Percentiles rank a stretch among this genome's conserved stretches.
phyloP scores from a whole-genome alignment of 1,140 invertebrate species.

The Telenomus remus region DNA sequence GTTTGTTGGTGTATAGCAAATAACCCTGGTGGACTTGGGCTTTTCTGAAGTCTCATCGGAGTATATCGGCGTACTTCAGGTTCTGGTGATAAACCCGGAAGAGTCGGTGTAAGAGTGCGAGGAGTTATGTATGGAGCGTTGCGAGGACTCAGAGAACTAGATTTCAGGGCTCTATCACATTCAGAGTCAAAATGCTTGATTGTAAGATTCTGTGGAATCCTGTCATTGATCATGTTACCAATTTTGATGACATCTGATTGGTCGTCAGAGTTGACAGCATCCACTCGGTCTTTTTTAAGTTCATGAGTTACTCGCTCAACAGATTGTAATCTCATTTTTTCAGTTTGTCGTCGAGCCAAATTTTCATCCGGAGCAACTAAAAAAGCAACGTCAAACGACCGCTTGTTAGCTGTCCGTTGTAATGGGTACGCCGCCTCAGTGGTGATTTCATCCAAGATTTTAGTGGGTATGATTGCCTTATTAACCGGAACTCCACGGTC shows the following conservation, averaged over 20 bases:
- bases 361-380: slow-evolving; percentile 90
- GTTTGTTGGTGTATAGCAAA: slow-evolving; percentile 53
- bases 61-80: slow-evolving; percentile 61
- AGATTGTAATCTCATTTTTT: slow-evolving; percentile 72
- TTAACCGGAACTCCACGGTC: slow-evolving; percentile 69
- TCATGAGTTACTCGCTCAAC: slow-evolving; percentile 17
- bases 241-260: slow-evolving; percentile 9
- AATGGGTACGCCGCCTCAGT: slow-evolving; percentile 69
- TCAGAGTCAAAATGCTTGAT: slow-evolving; percentile 66
- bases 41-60: slow-evolving; percentile 59
- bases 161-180: slow-evolving; percentile 56
- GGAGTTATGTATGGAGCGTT: slow-evolving; percentile 63
- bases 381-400: slow-evolving; percentile 91
- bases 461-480: slow-evolving; percentile 62
- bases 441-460: slow-evolving; percentile 63
- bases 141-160: slow-evolving; percentile 54
- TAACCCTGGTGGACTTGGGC: slow-evolving; percentile 62
- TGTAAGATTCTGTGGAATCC: slow-evolving; percentile 64
- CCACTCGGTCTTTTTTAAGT: slow-evolving; percentile 52
- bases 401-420: slow-evolving; percentile 76
- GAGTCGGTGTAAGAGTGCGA: slow-evolving; percentile 70
- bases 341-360: slow-evolving; percentile 80
- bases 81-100: slow-evolving; percentile 65
- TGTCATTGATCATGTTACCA: slow-evolving; percentile 48
- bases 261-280: slow-evolving; percentile 34